A percentile compares a stretch with the other conserved stretches of the same genome.
These are phyloP conservation scores for Phyto melanocephala DNA, from an alignment of 2,888 invertebrate genomes.

Conservation along the genomic window DNA sequence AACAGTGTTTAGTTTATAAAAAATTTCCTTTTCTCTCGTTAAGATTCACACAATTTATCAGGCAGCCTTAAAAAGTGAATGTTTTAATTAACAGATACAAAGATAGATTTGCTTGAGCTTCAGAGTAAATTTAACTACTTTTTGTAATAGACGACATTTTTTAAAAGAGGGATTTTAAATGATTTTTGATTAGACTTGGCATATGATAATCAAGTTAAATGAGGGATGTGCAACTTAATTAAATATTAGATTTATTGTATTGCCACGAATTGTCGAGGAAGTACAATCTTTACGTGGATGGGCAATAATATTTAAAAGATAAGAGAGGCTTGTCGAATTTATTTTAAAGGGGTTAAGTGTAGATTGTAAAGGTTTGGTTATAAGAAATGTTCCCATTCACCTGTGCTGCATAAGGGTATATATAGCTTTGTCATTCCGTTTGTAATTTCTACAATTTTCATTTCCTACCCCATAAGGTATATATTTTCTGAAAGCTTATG, in stretches of 20 bases:
- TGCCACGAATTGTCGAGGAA: background rate
- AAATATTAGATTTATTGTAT: constrained; percentile 42
- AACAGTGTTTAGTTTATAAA: background rate
- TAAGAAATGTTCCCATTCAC: background rate
- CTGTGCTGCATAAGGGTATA: no score
- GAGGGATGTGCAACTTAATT: constrained; percentile 48
- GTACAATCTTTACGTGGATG: constrained; percentile 22
- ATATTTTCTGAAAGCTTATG: no score
- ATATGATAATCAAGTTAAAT: constrained; percentile 42
- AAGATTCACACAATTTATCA: constrained; percentile 6
- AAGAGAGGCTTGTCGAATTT: no score
- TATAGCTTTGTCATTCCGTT: no score
- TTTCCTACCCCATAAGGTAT: no score
- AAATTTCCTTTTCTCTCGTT: background rate
- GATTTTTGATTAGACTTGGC: constrained; percentile 53
- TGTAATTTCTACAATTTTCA: no score
- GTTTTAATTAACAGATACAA: background rate
- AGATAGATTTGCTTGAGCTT: background rate
- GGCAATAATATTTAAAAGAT: background rate
- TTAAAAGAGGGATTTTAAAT: constrained; percentile 51
- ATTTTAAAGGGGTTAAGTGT: no score
- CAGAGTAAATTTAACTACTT: background rate
- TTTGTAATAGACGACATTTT: background rate
- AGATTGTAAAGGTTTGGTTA: no score
- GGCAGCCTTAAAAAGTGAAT: background rate